Percentiles rank a stretch among this genome's conserved stretches.
phyloP scores from a whole-genome alignment of 2,888 invertebrate genomes.

The Limnephilus marmoratus region DNA sequence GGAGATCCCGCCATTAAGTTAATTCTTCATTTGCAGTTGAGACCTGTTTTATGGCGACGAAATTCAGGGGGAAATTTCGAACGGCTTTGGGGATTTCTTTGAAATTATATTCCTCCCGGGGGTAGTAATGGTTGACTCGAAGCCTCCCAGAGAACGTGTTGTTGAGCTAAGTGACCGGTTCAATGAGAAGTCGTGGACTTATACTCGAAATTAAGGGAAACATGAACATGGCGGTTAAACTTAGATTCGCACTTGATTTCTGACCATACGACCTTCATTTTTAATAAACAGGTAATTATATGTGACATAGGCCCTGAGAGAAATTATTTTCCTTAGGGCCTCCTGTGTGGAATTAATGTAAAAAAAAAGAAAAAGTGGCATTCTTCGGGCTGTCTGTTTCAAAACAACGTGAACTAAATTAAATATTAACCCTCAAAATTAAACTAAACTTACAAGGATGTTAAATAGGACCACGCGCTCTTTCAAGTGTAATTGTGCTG shows the following conservation, averaged over 20 bases:
- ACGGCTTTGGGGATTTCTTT: slow-evolving; percentile 34
- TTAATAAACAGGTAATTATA: too few relatives aligned
- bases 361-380: too few relatives aligned
- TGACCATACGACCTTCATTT: too few relatives aligned
- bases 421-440: too few relatives aligned
- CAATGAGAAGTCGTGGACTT: neutral
- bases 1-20: slow-evolving; percentile 53
- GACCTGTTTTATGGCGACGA: slow-evolving; percentile 43
- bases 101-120: slow-evolving; percentile 27
- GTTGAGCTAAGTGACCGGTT: neutral
- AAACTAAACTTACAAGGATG: too few relatives aligned
- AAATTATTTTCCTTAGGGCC: too few relatives aligned
- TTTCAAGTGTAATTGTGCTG: too few relatives aligned
- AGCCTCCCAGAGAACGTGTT: neutral
- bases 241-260: neutral
- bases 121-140: neutral
- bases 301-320: too few relatives aligned
- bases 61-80: slow-evolving; percentile 25
- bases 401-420: too few relatives aligned
- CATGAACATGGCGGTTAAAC: neutral
- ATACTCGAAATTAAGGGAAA: neutral
- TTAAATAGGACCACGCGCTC: too few relatives aligned
- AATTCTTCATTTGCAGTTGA: slow-evolving; percentile 58
- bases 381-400: too few relatives aligned
- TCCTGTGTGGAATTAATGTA: too few relatives aligned